Percentiles rank a stretch among this genome's conserved stretches.
phyloP scores from a whole-genome alignment of 1,140 invertebrate genomes.

The Micrasema longulum region DNA sequence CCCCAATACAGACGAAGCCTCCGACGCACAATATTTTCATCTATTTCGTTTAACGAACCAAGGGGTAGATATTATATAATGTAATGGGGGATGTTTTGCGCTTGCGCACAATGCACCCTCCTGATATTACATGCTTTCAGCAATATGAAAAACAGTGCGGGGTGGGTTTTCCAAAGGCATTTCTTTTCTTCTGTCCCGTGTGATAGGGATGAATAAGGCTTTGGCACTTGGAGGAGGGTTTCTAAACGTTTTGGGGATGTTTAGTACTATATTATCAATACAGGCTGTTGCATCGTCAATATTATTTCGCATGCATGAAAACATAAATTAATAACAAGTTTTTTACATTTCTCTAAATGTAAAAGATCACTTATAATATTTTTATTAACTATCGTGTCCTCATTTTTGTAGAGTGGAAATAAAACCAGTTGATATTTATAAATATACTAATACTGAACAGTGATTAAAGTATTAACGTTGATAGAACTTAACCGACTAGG shows the following conservation, averaged over 20 bases:
- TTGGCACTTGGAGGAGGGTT: slow-evolving; percentile 19
- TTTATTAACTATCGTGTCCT: no score
- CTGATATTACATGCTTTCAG: not conserved
- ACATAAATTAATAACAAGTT: no score
- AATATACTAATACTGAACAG: no score
- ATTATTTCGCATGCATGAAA: not conserved
- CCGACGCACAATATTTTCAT: slow-evolving; percentile 37
- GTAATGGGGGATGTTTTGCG: slow-evolving; percentile 16
- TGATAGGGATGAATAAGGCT: slow-evolving; percentile 33
- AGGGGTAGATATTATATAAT: slow-evolving; percentile 36
- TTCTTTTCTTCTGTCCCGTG: slow-evolving; percentile 32
- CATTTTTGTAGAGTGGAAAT: no score
- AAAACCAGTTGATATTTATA: no score
- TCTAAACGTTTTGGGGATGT: slow-evolving; percentile 28
- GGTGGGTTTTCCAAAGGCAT: slow-evolving; percentile 24
- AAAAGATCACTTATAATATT: no score
- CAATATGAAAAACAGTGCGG: slow-evolving; percentile 28
- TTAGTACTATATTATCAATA: slow-evolving; percentile 2
- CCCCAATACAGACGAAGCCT: slow-evolving; percentile 5
- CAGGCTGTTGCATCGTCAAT: slow-evolving; percentile 22
- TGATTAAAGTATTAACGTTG: no score
- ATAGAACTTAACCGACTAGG: no score
- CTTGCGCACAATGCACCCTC: slow-evolving; percentile 27
- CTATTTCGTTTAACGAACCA: slow-evolving; percentile 37
- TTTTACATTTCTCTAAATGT: no score